phyloP scores from a whole-genome alignment of 2,888 invertebrate genomes.

The Neocrepidodera transversa region DNA sequence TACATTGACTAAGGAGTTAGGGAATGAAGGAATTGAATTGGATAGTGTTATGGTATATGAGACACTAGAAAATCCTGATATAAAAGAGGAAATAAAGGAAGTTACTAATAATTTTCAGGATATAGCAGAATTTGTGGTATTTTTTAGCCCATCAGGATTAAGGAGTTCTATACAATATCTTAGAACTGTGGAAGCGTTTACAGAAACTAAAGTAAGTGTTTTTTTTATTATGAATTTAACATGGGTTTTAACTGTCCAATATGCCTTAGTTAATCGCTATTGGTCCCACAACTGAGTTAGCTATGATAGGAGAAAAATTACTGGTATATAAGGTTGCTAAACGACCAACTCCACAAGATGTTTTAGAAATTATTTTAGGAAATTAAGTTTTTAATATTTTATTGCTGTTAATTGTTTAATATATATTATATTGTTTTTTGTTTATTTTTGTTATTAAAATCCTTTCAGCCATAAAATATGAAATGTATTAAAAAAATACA shows the following conservation, averaged over 20 bases:
- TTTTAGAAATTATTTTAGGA: slow-evolving; percentile 58
- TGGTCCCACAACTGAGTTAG: slow-evolving; percentile 65
- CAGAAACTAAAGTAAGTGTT: slow-evolving; percentile 46
- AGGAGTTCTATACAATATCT: slow-evolving; percentile 61
- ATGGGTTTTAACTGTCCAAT: too few relatives aligned
- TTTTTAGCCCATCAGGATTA: slow-evolving; percentile 68
- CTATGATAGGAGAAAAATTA: slow-evolving; percentile 60
- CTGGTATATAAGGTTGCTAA: slow-evolving; percentile 61
- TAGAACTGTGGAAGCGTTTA: slow-evolving; percentile 48
- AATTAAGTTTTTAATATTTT: neutral
- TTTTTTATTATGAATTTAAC: too few relatives aligned
- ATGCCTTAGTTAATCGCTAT: slow-evolving; percentile 66
- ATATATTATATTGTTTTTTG: too few relatives aligned
- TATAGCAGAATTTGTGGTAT: slow-evolving; percentile 64
- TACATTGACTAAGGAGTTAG: slow-evolving; percentile 60
- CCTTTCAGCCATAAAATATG: too few relatives aligned
- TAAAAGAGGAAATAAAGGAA: slow-evolving; percentile 59
- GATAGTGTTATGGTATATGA: slow-evolving; percentile 65
- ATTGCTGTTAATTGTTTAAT: too few relatives aligned
- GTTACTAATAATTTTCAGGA: slow-evolving; percentile 53
- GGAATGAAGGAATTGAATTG: slow-evolving; percentile 57
- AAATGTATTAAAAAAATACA: too few relatives aligned
- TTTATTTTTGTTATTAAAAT: too few relatives aligned
- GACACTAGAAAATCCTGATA: slow-evolving; percentile 61
- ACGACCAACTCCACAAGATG: slow-evolving; percentile 64